A percentile compares a stretch with the other conserved stretches of the same genome.
phyloP scores from a whole-genome alignment of 1,140 invertebrate genomes.

The Lasioglossum albipes region DNA sequence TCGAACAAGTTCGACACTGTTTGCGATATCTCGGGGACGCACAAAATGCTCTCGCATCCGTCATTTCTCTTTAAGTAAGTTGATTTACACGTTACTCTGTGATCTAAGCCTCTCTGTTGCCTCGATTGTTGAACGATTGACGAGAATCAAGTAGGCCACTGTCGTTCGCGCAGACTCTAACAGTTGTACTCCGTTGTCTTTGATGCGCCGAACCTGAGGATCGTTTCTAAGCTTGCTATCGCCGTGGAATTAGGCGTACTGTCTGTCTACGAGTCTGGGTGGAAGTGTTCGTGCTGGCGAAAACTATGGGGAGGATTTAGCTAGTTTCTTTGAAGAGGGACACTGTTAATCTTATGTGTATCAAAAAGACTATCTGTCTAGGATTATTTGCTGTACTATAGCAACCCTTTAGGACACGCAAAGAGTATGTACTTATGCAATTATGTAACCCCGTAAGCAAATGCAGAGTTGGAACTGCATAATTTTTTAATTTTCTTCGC shows the following conservation, averaged over 20 bases:
- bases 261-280: too few relatives aligned
- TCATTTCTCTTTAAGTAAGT: conserved; percentile 4
- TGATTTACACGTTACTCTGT: conserved; percentile 31
- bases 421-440: conserved; percentile 16
- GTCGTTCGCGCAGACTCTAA: neutral
- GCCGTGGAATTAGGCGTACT: too few relatives aligned
- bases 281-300: too few relatives aligned
- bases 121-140: neutral
- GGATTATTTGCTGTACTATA: neutral
- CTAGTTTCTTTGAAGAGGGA: neutral
- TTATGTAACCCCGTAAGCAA: neutral
- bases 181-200: too few relatives aligned
- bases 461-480: too few relatives aligned
- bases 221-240: too few relatives aligned
- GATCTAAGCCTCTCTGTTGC: conserved; percentile 23
- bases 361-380: neutral
- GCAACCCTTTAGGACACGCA: neutral
- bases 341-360: neutral
- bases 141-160: neutral
- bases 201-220: neutral
- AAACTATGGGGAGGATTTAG: neutral
- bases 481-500: too few relatives aligned
- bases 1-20: conserved; percentile 8
- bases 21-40: conserved; percentile 3
- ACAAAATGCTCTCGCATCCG: conserved; percentile 37